Percentiles rank a stretch among this genome's conserved stretches.
Evolutionary conservation across 1,140 invertebrate species (phyloP).

Genomic region (Coptotermes formosanus): DNA sequence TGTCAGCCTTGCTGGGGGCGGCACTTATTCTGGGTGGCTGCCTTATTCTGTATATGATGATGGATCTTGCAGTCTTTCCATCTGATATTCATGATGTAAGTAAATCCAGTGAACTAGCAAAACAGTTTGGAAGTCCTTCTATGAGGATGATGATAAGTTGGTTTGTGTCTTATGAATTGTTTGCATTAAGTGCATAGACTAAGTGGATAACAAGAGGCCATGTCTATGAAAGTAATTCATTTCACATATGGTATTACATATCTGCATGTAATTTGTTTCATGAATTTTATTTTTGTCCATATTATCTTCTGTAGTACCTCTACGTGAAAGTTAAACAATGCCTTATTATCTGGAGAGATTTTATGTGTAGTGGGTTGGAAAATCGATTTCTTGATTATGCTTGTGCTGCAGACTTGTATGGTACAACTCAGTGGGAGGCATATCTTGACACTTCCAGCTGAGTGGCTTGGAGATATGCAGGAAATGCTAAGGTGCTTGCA

Average conservation of each 20-base stretch:
- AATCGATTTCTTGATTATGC: too few relatives aligned
- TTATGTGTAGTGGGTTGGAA: too few relatives aligned
- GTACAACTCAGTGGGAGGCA: too few relatives aligned
- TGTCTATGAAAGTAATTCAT: conserved; percentile 27
- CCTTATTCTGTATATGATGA: conserved; percentile 48
- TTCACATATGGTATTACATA: not conserved
- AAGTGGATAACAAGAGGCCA: conserved; percentile 26
- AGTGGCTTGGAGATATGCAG: too few relatives aligned
- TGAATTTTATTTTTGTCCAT: not conserved
- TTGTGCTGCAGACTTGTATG: too few relatives aligned
- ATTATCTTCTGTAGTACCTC: too few relatives aligned
- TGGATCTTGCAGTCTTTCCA: conserved; percentile 47
- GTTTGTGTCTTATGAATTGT: conserved; percentile 27
- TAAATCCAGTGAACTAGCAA: not conserved
- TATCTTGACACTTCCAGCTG: too few relatives aligned
- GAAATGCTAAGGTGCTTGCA: too few relatives aligned
- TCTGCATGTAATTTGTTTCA: not conserved
- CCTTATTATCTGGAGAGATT: too few relatives aligned
- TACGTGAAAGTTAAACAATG: too few relatives aligned
- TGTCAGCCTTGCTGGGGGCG: conserved; percentile 47
- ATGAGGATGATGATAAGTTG: conserved; percentile 29
- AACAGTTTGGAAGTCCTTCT: not conserved
- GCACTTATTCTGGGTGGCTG: conserved; percentile 46
- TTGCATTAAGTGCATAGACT: conserved; percentile 28
- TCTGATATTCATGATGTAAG: conserved; percentile 36